Conservation (phyloP, 2,113 vertebrate species). For the Romanogobio albipinnatus region DNA sequence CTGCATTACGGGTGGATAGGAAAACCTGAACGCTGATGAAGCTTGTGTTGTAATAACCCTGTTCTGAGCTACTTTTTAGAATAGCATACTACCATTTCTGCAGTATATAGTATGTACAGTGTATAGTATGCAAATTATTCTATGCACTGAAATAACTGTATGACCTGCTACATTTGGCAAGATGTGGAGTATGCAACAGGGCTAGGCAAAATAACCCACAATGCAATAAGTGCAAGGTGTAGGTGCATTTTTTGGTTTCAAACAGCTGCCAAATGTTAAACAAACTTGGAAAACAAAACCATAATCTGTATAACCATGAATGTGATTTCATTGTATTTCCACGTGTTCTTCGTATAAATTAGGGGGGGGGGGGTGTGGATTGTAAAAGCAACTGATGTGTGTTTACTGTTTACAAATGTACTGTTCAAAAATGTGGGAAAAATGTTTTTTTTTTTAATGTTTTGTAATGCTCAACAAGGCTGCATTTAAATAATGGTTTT, state of each 20-base stretch:
- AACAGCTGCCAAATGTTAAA: neutral
- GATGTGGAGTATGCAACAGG: neutral
- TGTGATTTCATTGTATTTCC: neutral
- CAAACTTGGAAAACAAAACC: neutral
- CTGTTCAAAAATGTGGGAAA: neutral
- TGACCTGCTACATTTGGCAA: neutral
- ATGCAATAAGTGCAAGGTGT: neutral
- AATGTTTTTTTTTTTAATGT: neutral
- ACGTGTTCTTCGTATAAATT: neutral
- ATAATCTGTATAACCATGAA: neutral
- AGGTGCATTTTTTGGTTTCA: neutral
- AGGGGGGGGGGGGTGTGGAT: no score
- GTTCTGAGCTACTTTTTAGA: neutral
- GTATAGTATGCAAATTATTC: neutral
- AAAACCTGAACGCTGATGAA: no score
- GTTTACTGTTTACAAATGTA: neutral
- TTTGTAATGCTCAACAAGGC: no score
- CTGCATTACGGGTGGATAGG: neutral
- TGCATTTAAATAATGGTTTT: no score
- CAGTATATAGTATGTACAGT: neutral
- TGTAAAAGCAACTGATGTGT: neutral
- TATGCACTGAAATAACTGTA: neutral
- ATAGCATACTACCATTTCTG: neutral
- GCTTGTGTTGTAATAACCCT: no score
- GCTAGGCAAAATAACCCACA: no score